Conservation (phyloP, 2,888 invertebrate genomes). For the Andrena trimmerana region DNA sequence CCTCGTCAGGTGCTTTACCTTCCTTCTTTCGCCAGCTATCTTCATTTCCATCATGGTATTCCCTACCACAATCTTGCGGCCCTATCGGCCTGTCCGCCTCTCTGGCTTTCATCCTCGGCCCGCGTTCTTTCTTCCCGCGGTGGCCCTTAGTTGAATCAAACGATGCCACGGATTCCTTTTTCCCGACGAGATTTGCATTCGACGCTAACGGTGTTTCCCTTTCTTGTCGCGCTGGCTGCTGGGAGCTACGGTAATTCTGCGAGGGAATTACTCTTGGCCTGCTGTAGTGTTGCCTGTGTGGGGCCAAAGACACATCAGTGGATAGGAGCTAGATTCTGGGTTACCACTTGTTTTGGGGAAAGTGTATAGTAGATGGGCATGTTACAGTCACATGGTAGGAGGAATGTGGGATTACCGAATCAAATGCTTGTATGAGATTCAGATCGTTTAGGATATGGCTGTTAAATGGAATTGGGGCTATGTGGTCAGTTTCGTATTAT, state of each 20-base stretch:
- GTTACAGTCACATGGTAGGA: background rate
- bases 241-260: constrained; percentile 17
- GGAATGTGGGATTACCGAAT: no score
- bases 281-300: constrained; percentile 5
- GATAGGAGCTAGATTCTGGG: background rate
- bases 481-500: no score
- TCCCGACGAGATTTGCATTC: constrained; percentile 42
- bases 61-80: constrained; percentile 45
- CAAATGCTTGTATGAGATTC: no score
- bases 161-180: constrained; percentile 42
- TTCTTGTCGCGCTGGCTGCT: constrained; percentile 7
- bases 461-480: no score
- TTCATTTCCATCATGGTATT: constrained; percentile 61
- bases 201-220: constrained; percentile 52
- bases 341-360: background rate
- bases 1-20: constrained; percentile 47
- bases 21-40: constrained; percentile 50
- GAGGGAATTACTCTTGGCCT: constrained; percentile 15
- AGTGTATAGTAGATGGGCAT: background rate
- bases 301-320: background rate
- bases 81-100: constrained; percentile 40
- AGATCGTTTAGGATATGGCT: no score
- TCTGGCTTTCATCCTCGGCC: constrained; percentile 30
- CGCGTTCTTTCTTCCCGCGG: constrained; percentile 19
- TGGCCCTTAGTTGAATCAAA: constrained; percentile 28